Conservation (phyloP, 2,113 vertebrate species). For the Montifringilla adamsi region DNA sequence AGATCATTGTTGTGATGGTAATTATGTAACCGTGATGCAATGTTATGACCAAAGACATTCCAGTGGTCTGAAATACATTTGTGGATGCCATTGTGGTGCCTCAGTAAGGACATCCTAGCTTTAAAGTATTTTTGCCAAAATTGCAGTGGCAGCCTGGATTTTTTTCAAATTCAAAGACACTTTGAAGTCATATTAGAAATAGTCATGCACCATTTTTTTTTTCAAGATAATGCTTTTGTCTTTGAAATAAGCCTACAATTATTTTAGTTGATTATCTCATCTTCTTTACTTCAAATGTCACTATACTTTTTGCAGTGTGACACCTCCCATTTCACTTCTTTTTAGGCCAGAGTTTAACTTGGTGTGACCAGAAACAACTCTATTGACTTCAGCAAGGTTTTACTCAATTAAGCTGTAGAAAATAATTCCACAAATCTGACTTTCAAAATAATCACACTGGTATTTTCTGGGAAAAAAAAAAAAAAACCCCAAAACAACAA, state of each 20-base stretch:
- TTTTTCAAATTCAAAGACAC: conserved; percentile 24
- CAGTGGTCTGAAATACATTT: conserved; percentile 21
- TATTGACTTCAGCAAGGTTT: background rate
- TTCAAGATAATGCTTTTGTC: background rate
- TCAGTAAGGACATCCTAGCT: background rate
- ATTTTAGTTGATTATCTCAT: background rate
- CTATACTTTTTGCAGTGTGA: background rate
- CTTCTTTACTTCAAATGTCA: background rate
- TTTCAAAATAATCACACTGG: background rate
- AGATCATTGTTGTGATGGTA: conserved; percentile 20
- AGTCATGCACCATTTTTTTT: background rate
- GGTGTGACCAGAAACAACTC: background rate
- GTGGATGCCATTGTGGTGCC: conserved; percentile 25
- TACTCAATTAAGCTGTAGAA: background rate
- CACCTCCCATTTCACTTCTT: background rate
- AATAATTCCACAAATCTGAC: background rate
- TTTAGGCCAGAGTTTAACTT: background rate
- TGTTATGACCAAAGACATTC: conserved; percentile 37
- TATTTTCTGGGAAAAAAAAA: background rate
- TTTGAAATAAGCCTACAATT: conserved; percentile 5
- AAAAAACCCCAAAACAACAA: background rate
- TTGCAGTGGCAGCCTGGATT: background rate
- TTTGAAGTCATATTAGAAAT: conserved; percentile 19
- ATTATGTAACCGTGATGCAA: conserved; percentile 55
- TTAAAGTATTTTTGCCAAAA: conserved; percentile 26